These are phyloP conservation scores for Zalophus californianus DNA, from an alignment of 2,797 vertebrate species.

Conservation along the genomic window DNA sequence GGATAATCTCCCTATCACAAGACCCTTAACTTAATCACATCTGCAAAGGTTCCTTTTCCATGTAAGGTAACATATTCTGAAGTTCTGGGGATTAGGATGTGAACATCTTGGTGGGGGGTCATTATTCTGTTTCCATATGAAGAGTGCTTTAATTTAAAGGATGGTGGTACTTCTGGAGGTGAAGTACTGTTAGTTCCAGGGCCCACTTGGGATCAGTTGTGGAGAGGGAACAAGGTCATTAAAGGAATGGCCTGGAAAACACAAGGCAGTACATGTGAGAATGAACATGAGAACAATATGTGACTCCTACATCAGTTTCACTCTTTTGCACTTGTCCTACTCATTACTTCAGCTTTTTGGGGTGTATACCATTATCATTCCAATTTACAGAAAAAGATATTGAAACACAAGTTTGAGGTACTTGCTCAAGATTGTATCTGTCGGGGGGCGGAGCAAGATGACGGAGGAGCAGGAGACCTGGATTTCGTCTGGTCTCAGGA, in stretches of 20 bases:
- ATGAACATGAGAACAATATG: accelerated
- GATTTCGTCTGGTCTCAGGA: too few species aligned
- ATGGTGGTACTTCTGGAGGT: background rate
- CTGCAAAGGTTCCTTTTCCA: too few species aligned
- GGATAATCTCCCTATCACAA: background rate
- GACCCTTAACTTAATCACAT: background rate
- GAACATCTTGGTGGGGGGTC: background rate
- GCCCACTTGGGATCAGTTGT: background rate
- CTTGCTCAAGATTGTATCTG: background rate
- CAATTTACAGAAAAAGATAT: too few species aligned
- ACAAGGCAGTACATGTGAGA: accelerated
- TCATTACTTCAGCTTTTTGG: background rate
- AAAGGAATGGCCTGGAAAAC: background rate
- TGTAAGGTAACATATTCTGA: too few species aligned
- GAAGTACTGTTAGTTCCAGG: background rate
- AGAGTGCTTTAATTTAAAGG: background rate
- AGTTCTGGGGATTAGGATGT: background rate
- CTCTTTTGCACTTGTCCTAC: background rate
- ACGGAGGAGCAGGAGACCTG: too few species aligned
- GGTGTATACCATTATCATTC: background rate
- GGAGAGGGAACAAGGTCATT: background rate
- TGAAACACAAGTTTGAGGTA: accelerated
- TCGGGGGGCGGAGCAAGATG: background rate
- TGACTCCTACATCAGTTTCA: background rate
- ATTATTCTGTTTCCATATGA: background rate